These are phyloP conservation scores for Euzetes globulus DNA, from an alignment of 2,888 invertebrate genomes.

Conservation along the genomic window DNA sequence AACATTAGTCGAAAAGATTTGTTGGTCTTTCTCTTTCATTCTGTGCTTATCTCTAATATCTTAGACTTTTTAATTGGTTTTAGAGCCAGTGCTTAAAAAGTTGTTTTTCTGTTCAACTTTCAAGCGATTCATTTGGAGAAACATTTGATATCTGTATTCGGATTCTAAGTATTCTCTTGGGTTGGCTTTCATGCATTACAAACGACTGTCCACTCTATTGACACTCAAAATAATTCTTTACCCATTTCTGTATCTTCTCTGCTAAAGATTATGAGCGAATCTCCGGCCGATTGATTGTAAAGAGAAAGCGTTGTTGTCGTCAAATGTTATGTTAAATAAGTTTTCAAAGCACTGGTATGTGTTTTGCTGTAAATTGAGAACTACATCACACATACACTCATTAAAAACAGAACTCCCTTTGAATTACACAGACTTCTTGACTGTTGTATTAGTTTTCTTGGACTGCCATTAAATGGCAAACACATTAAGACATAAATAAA, in stretches of 20 bases:
- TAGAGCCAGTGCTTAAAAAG: not conserved
- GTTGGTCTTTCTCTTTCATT: not conserved
- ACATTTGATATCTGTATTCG: not conserved
- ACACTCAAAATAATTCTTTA: not conserved
- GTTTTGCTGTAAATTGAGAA: constrained; percentile 15
- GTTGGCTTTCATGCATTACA: not conserved
- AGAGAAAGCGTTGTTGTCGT: not conserved
- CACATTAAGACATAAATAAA: not conserved
- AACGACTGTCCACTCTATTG: constrained; percentile 23
- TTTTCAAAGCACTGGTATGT: not conserved
- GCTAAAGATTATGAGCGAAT: constrained; percentile 2
- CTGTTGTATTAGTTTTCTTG: not conserved
- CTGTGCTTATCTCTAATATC: not conserved
- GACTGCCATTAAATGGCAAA: not conserved
- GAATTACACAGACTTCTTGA: not conserved
- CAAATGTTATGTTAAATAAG: not conserved
- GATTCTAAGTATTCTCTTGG: not conserved
- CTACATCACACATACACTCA: not conserved
- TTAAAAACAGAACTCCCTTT: not conserved
- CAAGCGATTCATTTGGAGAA: not conserved
- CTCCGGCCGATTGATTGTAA: not conserved
- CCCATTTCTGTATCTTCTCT: not conserved
- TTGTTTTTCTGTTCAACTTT: not conserved
- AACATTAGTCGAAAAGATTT: not conserved
- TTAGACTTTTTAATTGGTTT: constrained; percentile 3